Base-by-base conservation (phyloP, 1,140 invertebrate species). In the Meloidogyne chitwoodi region DNA sequence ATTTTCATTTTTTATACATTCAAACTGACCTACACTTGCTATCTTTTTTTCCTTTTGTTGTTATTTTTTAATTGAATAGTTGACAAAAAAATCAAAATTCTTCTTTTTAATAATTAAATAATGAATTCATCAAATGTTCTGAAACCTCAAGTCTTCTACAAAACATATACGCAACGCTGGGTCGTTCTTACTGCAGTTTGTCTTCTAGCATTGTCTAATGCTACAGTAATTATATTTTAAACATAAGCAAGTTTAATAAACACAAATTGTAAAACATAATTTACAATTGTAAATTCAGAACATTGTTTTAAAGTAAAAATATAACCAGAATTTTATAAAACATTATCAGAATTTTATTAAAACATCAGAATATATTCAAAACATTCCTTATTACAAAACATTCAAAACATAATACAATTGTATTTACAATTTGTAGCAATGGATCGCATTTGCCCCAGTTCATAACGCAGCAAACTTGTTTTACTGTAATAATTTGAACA, bases 361-460 rank as follows among this genome's bases (percentile, higher is more conserved):
- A 38, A 38, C 4, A 38, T 38, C 34, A 38, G 34, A 38, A 38
- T 10, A 38, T 8, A 38, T 38, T 38, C 8, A 38, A 38, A 48
- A 79, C 44, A 34, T 31, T 22, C 24, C 16, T 22, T 63, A 8
- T 38, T 29, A 14, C n/a, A 62, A n/a, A 10, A 62, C 3, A 27
- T 65, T 73, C 1, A 24, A 65, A 27, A 65, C 14, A 22, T 27
- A 12, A 29, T 29, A 27, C 8, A 27, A 27, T 27, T 73, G 24
- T 73, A 27, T 12, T 6, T 22, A 24, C 29, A 34, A 16, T 19
- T 16, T 29, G 67, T 27, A 85, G 83, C 78, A 84, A 79, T 86
- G 84, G 84, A 81, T 87, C n/a, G 74, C 77, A 10, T 86, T 86
- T 71, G 81, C 79, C 10, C 76, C 86, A 4, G 38, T 87, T n/a